phyloP scores from a whole-genome alignment of 2,113 vertebrate species.

The Marcusenius ussheri region DNA sequence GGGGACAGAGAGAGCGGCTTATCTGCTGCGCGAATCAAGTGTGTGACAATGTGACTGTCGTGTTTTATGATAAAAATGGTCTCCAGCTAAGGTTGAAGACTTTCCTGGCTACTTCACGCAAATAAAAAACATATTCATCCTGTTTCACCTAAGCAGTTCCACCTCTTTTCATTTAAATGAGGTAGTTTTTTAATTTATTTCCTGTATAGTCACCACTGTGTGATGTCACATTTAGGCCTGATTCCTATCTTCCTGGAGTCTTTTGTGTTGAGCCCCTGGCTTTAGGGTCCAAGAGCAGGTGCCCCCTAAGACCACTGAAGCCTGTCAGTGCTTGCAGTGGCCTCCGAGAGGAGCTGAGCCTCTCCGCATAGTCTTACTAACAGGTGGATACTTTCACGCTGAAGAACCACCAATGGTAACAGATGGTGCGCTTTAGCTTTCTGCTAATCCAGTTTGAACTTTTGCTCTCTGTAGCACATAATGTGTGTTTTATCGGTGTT shows the following conservation, averaged over 20 bases:
- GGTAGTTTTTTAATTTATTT: background rate
- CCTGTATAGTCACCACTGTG: background rate
- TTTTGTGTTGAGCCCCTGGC: background rate
- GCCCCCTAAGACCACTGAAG: background rate
- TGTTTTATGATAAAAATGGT: background rate
- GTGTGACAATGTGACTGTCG: background rate
- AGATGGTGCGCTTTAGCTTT: background rate
- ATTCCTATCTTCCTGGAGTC: background rate
- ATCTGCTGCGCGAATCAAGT: background rate
- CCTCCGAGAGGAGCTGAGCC: background rate
- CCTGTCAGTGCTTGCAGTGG: background rate
- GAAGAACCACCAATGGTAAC: background rate
- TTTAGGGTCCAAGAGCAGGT: background rate
- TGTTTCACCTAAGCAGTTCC: background rate
- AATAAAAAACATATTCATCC: background rate
- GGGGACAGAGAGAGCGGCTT: background rate
- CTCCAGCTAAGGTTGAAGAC: background rate
- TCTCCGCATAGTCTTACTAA: background rate
- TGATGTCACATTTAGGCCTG: too few species aligned
- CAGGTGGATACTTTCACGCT: background rate
- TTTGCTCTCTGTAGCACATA: background rate
- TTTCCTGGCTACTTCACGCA: background rate
- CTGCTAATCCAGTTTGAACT: background rate
- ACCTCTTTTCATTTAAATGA: background rate
- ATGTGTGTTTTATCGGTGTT: background rate